Percentiles rank a stretch among this genome's conserved stretches.
Conservation (phyloP, 2,797 vertebrate species). For the Phylloscopus collybita region DNA sequence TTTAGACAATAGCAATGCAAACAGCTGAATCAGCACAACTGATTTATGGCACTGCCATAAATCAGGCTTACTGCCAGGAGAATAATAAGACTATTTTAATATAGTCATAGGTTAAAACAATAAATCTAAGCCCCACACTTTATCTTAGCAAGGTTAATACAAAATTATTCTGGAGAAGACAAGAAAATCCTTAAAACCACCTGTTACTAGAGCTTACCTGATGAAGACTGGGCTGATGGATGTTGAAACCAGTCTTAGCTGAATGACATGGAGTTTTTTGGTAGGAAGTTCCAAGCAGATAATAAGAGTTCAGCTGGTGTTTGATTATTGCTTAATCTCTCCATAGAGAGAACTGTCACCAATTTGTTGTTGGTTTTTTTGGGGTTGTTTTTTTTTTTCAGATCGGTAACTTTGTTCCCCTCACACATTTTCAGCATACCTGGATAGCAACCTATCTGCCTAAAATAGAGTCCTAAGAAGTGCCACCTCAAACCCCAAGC, state of each 20-base stretch:
- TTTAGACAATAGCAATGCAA: neutral
- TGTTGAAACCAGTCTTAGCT: neutral
- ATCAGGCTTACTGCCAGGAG: neutral
- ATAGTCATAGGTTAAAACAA: constrained; percentile 16
- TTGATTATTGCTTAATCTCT: neutral
- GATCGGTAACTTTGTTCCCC: neutral
- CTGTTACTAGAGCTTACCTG: neutral
- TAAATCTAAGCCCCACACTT: neutral
- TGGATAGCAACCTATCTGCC: neutral
- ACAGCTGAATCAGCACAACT: constrained; percentile 27
- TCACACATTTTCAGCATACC: neutral
- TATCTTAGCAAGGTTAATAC: constrained; percentile 7
- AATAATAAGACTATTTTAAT: neutral
- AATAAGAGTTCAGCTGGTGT: neutral
- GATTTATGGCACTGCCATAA: neutral
- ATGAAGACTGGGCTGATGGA: neutral
- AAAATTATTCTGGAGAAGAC: neutral
- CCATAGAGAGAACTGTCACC: neutral
- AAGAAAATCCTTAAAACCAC: neutral
- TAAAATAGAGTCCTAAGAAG: neutral
- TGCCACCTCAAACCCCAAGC: neutral
- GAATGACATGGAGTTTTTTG: neutral
- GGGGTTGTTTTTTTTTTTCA: neutral
- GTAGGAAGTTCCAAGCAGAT: neutral
- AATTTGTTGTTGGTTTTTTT: no score